Percentiles rank a stretch among this genome's conserved stretches.
Conservation (phyloP, 2,888 invertebrate species). For the Polyommatus icarus region DNA sequence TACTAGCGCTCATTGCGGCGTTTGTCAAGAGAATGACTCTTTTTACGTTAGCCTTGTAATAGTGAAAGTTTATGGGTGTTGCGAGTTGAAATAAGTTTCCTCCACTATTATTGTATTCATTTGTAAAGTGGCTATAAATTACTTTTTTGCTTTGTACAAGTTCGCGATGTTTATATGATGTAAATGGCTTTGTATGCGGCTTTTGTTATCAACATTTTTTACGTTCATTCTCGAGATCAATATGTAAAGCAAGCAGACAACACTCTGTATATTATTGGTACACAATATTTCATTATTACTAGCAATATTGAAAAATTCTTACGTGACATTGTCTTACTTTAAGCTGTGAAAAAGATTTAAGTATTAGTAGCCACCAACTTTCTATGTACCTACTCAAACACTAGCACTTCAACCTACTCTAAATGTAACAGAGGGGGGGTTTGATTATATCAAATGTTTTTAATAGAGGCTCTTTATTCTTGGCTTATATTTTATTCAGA, state of each 20-base stretch:
- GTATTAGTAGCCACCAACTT: not conserved
- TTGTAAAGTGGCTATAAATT: conserved; percentile 20
- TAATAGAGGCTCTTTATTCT: conserved; percentile 71
- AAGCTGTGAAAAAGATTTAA: not conserved
- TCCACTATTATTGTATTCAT: conserved; percentile 26
- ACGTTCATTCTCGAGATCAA: not conserved
- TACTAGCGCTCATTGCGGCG: conserved; percentile 53
- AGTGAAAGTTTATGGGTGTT: conserved; percentile 29
- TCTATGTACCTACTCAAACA: not conserved
- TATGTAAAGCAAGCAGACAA: not conserved
- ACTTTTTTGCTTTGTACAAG: conserved; percentile 14
- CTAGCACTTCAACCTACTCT: not conserved
- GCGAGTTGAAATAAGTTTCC: conserved; percentile 20
- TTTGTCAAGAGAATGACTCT: conserved; percentile 68
- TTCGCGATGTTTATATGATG: not conserved
- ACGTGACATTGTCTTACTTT: not conserved
- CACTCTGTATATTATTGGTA: not conserved
- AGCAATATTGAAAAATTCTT: not conserved
- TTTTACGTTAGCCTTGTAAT: conserved; percentile 43
- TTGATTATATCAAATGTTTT: conserved; percentile 71
- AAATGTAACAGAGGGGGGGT: conserved; percentile 49
- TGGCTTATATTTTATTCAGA: conserved; percentile 72
- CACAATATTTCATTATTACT: no score
- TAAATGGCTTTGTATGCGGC: not conserved
- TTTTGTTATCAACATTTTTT: not conserved